Evolutionary conservation across 2,113 vertebrate species (phyloP).

Genomic region (Scomber scombrus): DNA sequence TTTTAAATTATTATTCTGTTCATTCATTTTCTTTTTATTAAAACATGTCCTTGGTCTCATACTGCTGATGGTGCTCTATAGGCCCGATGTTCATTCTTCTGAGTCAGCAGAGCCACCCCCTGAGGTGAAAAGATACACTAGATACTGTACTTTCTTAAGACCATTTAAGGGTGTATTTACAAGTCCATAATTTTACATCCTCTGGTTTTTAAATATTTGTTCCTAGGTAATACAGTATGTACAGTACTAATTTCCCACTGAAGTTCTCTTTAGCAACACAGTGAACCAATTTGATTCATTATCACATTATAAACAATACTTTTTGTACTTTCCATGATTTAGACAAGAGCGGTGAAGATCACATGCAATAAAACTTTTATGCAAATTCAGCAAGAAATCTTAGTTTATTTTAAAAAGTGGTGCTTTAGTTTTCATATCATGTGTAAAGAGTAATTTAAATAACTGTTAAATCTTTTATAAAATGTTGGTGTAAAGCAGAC

Average conservation of each 20-base stretch:
- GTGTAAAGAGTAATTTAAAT: too few species aligned
- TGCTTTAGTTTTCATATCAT: too few species aligned
- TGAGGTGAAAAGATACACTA: constrained; percentile 39
- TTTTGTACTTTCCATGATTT: not conserved
- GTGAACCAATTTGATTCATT: not conserved
- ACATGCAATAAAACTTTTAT: too few species aligned
- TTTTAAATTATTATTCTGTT: constrained; percentile 59
- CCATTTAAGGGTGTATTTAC: constrained; percentile 42
- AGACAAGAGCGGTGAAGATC: not conserved
- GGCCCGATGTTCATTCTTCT: constrained; percentile 36
- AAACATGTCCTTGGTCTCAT: constrained; percentile 61
- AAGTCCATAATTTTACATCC: constrained; percentile 34
- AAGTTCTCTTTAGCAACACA: constrained; percentile 18
- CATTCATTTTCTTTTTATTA: constrained; percentile 58
- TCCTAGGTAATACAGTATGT: constrained; percentile 16
- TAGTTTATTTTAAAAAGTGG: too few species aligned
- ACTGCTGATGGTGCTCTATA: constrained; percentile 53
- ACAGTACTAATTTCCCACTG: not conserved
- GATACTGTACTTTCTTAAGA: constrained; percentile 40
- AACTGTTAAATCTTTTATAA: too few species aligned
- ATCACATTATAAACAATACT: too few species aligned
- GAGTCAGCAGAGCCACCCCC: constrained; percentile 55
- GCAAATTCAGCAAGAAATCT: too few species aligned
- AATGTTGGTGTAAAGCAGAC: not conserved
- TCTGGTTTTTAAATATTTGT: constrained; percentile 44